phyloP scores from a whole-genome alignment of 2,113 vertebrate genomes.

The Hippolais icterina region DNA sequence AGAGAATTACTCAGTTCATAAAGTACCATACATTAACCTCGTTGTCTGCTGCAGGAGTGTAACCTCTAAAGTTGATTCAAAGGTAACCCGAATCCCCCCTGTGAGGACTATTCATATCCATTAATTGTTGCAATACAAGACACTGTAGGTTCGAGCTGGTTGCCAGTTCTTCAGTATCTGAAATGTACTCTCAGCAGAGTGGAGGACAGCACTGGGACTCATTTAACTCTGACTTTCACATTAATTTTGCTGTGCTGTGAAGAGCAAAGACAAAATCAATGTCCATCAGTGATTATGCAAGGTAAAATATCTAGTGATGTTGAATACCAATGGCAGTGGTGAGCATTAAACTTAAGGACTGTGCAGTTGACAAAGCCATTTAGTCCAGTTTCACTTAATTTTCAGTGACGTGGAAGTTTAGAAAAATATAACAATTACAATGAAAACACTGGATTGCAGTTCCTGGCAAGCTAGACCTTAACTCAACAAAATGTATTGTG shows the following conservation, averaged over 20 bases:
- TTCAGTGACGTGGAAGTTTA: slow-evolving; percentile 13
- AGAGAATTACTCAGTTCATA: slow-evolving; percentile 59
- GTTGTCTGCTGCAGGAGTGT: slow-evolving; percentile 67
- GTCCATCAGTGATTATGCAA: slow-evolving; percentile 84
- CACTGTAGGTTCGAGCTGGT: slow-evolving; percentile 58
- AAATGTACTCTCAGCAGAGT: slow-evolving; percentile 76
- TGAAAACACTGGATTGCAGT: slow-evolving; percentile 34
- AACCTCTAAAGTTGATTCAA: slow-evolving; percentile 77
- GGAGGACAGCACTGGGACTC: slow-evolving; percentile 79
- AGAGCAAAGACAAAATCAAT: slow-evolving; percentile 86
- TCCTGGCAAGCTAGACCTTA: neutral
- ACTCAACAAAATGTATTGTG: neutral
- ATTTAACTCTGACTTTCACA: slow-evolving; percentile 82
- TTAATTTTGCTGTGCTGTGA: slow-evolving; percentile 85
- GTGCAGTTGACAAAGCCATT: slow-evolving; percentile 71
- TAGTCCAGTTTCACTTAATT: slow-evolving; percentile 57
- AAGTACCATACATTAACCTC: slow-evolving; percentile 64
- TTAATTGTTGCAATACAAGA: slow-evolving; percentile 79
- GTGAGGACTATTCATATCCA: slow-evolving; percentile 74
- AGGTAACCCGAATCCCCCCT: slow-evolving; percentile 70
- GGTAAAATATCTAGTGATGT: slow-evolving; percentile 79
- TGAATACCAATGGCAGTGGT: slow-evolving; percentile 73
- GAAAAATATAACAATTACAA: slow-evolving; percentile 41
- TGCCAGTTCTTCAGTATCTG: slow-evolving; percentile 72
- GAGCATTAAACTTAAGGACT: slow-evolving; percentile 74